These are phyloP conservation scores for Mionectes olivaceus DNA, from an alignment of 2,797 vertebrate genomes.

Conservation along the genomic window DNA sequence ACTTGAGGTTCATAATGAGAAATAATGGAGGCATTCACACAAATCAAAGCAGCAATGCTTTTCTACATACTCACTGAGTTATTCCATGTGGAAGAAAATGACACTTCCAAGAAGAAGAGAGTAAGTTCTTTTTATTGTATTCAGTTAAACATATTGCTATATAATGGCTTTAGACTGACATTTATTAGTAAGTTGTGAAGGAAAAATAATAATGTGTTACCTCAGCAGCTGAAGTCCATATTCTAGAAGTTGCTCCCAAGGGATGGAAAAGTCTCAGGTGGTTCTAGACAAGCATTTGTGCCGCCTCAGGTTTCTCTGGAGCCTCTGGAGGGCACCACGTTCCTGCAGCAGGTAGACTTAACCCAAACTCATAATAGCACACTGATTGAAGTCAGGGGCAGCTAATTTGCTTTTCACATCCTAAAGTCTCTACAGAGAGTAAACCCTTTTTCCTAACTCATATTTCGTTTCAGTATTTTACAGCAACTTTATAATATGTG, in stretches of 20 bases:
- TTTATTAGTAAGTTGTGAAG: neutral
- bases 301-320: neutral
- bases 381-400: slow-evolving; percentile 20
- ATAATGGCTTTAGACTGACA: slow-evolving; percentile 12
- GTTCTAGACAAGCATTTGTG: neutral
- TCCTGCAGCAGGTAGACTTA: neutral
- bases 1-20: slow-evolving; percentile 53
- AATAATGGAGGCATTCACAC: slow-evolving; percentile 60
- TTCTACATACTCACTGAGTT: slow-evolving; percentile 63
- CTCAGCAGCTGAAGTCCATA: slow-evolving; percentile 9
- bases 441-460: slow-evolving; percentile 52
- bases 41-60: slow-evolving; percentile 55
- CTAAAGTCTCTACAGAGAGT: neutral
- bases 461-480: slow-evolving; percentile 59
- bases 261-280: neutral
- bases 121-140: neutral
- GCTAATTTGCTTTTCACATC: slow-evolving; percentile 62
- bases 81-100: slow-evolving; percentile 59
- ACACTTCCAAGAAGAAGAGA: slow-evolving; percentile 3
- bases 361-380: neutral
- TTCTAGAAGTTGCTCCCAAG: slow-evolving; percentile 10
- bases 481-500: slow-evolving; percentile 55
- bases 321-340: neutral
- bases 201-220: slow-evolving; percentile 6
- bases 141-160: neutral